A percentile compares a stretch with the other conserved stretches of the same genome.
Conservation (phyloP, 2,888 invertebrate species). For the Oxycera nigricornis region DNA sequence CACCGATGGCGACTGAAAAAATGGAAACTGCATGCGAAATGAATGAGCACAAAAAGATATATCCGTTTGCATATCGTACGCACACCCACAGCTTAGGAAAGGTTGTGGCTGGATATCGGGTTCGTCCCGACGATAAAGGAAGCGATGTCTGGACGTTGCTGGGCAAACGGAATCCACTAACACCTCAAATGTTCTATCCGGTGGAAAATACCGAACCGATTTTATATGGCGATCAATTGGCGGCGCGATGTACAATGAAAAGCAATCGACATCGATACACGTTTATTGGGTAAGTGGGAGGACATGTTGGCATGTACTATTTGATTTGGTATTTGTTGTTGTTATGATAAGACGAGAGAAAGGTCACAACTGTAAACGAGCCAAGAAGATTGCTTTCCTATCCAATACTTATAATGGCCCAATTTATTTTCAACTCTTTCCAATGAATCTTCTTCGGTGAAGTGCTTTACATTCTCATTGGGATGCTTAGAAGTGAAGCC, state of each 20-base stretch:
- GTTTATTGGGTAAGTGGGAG: conserved; percentile 76
- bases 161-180: conserved; percentile 85
- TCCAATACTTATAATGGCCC: no score
- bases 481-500: no score
- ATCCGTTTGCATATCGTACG: conserved; percentile 94
- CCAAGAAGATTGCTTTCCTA: no score
- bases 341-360: no score
- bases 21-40: conserved; percentile 93
- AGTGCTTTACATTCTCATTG: no score
- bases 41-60: conserved; percentile 79
- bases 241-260: conserved; percentile 92
- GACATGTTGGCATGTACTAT: no score
- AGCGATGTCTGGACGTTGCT: conserved; percentile 80
- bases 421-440: no score
- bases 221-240: conserved; percentile 74
- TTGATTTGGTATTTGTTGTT: no score
- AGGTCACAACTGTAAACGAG: no score
- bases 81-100: conserved; percentile 92
- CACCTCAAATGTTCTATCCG: conserved; percentile 95
- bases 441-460: no score
- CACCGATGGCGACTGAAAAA: conserved; percentile 72
- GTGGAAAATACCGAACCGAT: conserved; percentile 71
- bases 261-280: conserved; percentile 72
- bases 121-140: conserved; percentile 65
- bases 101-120: conserved; percentile 83